Evolutionary conservation across 2,797 vertebrate genomes (phyloP).

Genomic region (Oophaga sylvatica): DNA sequence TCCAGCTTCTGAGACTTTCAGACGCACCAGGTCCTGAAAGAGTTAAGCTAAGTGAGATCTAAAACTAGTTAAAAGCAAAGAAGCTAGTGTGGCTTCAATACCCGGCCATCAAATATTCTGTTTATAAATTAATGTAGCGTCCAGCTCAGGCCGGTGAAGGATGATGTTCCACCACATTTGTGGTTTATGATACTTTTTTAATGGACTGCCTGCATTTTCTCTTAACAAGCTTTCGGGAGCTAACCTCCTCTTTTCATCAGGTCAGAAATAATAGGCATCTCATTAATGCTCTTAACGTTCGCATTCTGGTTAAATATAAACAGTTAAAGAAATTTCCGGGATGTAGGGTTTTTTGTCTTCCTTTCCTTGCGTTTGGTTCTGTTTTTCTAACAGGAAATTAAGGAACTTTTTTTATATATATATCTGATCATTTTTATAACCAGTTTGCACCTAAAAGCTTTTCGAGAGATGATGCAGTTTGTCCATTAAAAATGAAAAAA

Average conservation of each 20-base stretch:
- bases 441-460: constrained; percentile 53
- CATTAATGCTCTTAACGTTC: constrained; percentile 55
- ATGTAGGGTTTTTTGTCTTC: not conserved
- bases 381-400: not conserved
- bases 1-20: not conserved
- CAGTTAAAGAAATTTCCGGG: constrained; percentile 29
- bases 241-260: constrained; percentile 59
- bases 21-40: not conserved
- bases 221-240: constrained; percentile 58
- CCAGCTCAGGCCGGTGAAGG: constrained; percentile 37
- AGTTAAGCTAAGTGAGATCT: constrained; percentile 31
- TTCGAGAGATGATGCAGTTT: constrained; percentile 40
- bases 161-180: constrained; percentile 54
- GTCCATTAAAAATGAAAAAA: constrained; percentile 42
- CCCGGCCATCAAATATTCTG: constrained; percentile 34
- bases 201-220: constrained; percentile 56
- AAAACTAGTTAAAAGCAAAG: constrained; percentile 19
- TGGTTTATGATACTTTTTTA: constrained; percentile 60
- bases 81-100: constrained; percentile 28
- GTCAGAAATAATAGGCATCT: constrained; percentile 60
- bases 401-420: constrained; percentile 16
- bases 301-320: constrained; percentile 48
- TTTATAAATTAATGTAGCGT: constrained; percentile 56
- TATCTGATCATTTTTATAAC: constrained; percentile 7
- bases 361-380: not conserved